Evolutionary conservation across 2,797 vertebrate genomes (phyloP), one percentile per base, ranked within the genome.

Genomic region (Falco biarmicus): DNA sequence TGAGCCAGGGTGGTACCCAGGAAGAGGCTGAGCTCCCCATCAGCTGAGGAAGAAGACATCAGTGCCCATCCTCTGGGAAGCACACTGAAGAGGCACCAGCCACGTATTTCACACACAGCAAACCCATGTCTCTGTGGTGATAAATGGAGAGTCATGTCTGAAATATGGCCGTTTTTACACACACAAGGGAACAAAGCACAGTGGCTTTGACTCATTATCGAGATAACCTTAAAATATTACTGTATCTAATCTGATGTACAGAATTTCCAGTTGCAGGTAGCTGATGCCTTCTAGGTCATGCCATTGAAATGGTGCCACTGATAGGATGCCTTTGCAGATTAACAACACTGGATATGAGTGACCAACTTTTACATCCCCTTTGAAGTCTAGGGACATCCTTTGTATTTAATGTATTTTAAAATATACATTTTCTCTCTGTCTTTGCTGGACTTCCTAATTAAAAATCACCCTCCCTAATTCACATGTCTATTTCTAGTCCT

Each of bases 41-140:
- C 4, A 0, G 26, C 32, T 0, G 0, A 54, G 24, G 5, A 59
- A 32, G 10, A 65, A 15, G 15, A 7, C 5, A 50, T 6, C 51
- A 32, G 6, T 16, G 19, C 8, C 31, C 7, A 2, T 28, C 31
- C 21, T 25, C n/a, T 10, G 18, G 16, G 25, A 14, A 41, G 0
- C 1, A 11, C 6, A 0, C n/a, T 15, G n/a, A 54, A 50, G 9
- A 50, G 29, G 22, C n/a, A 45, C 6, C 31, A 25, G 7, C 14
- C 1, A 3, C 4, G 41, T 32, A 4, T 19, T 71, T 82, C 56
- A 68, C 39, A 29, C 20, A 9, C 5, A 51, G 19, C 18, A 34
- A 22, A 22, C 15, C 6, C 14, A 13, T 3, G 9, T 21, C 32
- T 54, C 50, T 51, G 31, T 10, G 29, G 43, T 25, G 63, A 32